Evolutionary conservation across 1,140 invertebrate genomes (phyloP), one percentile per base, ranked within the genome.

Genomic region (Apolygus lucorum): DNA sequence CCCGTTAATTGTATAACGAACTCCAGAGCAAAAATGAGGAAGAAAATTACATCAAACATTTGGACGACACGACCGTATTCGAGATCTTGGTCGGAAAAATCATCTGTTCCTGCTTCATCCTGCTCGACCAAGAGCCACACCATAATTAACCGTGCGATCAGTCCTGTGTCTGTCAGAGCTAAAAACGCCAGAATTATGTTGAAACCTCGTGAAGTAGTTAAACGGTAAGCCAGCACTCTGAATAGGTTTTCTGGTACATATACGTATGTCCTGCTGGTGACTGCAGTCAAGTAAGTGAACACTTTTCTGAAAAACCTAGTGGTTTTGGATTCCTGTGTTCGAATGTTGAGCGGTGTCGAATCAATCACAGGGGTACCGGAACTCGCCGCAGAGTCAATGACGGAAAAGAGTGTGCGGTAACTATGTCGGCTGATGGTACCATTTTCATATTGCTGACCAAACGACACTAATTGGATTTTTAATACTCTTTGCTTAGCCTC

Each of bases 391-490:
- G 62, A 17, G 62, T 63, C 62, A 25, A 63, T 26, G 21, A 63
- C 22, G 26, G 17, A 17, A 26, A 26, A 25, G 1, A 63, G 26
- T 2, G 26, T 26, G 1, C 62, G 62, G 17, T 25, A 25, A 27
- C 62, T 26, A 25, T 26, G 62, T 25, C 62, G 22, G 17, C 21
- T 25, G 22, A 63, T 25, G 27, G 26, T 63, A 14, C 62, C 62
- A 2, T 25, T 8, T 25, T 63, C 62, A 26, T 63, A 63, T 17
- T 63, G 62, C 26, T 26, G 62, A 21, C 21, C 17, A 17, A 25
- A 63, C 2, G 62, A 63, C 22, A 63, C 62, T 22, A 63, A 17
- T 63, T 63, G 62, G 2, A 26, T 26, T 63, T 63, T 63, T 17
- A 63, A 26, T 2, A 63, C 26, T 2, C 62, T 21, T 25, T 63